Evolutionary conservation across 2,113 vertebrate species (phyloP).

Genomic region (Gymnarchus niloticus): DNA sequence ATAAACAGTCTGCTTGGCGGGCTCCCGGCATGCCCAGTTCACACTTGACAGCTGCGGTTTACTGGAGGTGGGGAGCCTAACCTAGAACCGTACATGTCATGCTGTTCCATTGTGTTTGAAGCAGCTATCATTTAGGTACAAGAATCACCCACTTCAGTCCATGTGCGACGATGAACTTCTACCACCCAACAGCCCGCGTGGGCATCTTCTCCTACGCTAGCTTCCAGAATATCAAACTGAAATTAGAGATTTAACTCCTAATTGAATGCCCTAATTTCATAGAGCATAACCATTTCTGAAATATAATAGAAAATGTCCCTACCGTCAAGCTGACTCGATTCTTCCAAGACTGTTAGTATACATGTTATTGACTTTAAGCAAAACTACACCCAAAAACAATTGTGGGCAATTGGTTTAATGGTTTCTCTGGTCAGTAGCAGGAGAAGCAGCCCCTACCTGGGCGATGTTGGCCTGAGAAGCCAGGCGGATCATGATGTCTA

Average conservation of each 20-base stretch:
- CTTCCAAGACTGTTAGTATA: not conserved
- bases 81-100: not conserved
- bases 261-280: not conserved
- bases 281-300: not conserved
- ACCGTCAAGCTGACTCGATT: not conserved
- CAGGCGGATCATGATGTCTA: constrained; percentile 98
- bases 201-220: not conserved
- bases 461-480: constrained; percentile 98
- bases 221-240: not conserved
- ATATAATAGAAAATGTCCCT: not conserved
- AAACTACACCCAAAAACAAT: not conserved
- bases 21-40: too few species aligned
- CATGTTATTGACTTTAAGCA: not conserved
- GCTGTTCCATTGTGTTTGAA: not conserved
- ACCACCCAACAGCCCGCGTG: not conserved
- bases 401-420: not conserved
- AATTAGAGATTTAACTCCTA: not conserved
- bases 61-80: not conserved
- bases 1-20: not conserved
- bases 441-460: constrained; percentile 65
- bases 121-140: not conserved
- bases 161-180: not conserved
- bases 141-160: not conserved
- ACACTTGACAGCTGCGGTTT: not conserved
- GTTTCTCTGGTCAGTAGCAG: not conserved